Percentiles rank a stretch among this genome's conserved stretches.
phyloP scores from a whole-genome alignment of 2,888 invertebrate species.

The Lasius fuliginosus region DNA sequence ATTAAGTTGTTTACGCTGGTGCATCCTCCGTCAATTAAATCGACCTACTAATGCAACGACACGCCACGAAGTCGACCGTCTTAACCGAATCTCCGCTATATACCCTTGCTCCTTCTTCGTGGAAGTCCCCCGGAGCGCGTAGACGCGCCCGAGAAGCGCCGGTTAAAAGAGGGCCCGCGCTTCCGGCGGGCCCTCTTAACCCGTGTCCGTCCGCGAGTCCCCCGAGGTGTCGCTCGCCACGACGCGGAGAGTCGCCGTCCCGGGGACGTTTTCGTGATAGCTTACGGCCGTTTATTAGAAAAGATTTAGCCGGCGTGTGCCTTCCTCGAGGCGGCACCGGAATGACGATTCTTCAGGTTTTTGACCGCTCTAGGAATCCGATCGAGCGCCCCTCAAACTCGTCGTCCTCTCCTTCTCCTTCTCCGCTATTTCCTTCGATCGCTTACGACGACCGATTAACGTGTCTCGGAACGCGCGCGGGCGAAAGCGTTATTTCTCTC shows the following conservation, averaged over 20 bases:
- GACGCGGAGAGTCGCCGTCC: constrained; percentile 50
- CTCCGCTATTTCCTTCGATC: background rate
- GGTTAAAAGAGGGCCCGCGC: constrained; percentile 34
- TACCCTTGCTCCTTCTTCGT: constrained; percentile 25
- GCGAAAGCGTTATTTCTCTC: constrained; percentile 33
- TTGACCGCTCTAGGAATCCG: constrained; percentile 72
- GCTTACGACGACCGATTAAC: constrained; percentile 54
- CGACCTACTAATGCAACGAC: constrained; percentile 63
- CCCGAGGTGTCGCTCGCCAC: constrained; percentile 1
- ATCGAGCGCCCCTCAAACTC: constrained; percentile 27
- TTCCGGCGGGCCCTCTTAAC: constrained; percentile 41
- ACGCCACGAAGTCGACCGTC: constrained; percentile 40
- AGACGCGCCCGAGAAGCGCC: constrained; percentile 63
- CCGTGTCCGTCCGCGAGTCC: constrained; percentile 3
- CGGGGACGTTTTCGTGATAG: constrained; percentile 74
- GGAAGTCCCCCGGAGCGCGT: constrained; percentile 65
- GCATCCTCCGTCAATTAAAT: constrained; percentile 65
- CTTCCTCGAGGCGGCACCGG: constrained; percentile 50
- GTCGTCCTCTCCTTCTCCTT: background rate
- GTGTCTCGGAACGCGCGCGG: constrained; percentile 32
- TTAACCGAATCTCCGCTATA: constrained; percentile 10
- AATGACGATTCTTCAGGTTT: constrained; percentile 62
- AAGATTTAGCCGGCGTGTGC: constrained; percentile 63
- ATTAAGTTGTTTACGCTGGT: constrained; percentile 64
- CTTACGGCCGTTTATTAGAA: constrained; percentile 75